These are phyloP conservation scores for Fragum fragum DNA, from an alignment of 2,888 invertebrate species.

Conservation along the genomic window DNA sequence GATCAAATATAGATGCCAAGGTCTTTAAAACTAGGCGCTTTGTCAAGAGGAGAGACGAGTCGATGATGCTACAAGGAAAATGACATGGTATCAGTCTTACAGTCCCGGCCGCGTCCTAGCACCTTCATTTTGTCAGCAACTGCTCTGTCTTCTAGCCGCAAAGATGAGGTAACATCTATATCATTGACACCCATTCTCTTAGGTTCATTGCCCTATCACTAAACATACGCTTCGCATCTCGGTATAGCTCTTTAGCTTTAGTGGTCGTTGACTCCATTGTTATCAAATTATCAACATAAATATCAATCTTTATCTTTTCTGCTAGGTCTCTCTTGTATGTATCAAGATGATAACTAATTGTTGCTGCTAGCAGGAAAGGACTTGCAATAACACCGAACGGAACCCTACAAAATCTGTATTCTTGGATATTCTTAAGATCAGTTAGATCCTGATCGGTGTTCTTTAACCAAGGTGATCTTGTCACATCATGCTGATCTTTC, in stretches of 20 bases:
- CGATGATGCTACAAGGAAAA: neutral
- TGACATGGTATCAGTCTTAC: slow-evolving; percentile 10
- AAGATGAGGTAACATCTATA: neutral
- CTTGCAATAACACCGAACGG: slow-evolving; percentile 39
- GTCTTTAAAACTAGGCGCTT: slow-evolving; percentile 30
- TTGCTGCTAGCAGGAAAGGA: slow-evolving; percentile 39
- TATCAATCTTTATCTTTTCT: slow-evolving; percentile 18
- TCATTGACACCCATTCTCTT: slow-evolving; percentile 29
- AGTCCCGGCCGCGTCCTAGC: slow-evolving; percentile 33
- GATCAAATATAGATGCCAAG: slow-evolving; percentile 38
- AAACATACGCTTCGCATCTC: slow-evolving; percentile 31
- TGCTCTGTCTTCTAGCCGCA: slow-evolving; percentile 18
- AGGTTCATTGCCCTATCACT: slow-evolving; percentile 24
- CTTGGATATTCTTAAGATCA: slow-evolving; percentile 16
- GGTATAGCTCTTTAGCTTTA: slow-evolving; percentile 1
- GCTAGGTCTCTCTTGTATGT: neutral
- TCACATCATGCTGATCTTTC: slow-evolving; percentile 14
- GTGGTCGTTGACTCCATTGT: neutral
- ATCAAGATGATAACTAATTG: slow-evolving; percentile 27
- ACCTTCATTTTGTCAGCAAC: slow-evolving; percentile 9
- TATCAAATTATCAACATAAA: slow-evolving; percentile 38
- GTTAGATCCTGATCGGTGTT: neutral
- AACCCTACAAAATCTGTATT: slow-evolving; percentile 32
- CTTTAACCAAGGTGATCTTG: slow-evolving; percentile 33
- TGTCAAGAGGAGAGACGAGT: neutral